Evolutionary conservation across 2,113 vertebrate genomes (phyloP).

Genomic region (Pagrus major): DNA sequence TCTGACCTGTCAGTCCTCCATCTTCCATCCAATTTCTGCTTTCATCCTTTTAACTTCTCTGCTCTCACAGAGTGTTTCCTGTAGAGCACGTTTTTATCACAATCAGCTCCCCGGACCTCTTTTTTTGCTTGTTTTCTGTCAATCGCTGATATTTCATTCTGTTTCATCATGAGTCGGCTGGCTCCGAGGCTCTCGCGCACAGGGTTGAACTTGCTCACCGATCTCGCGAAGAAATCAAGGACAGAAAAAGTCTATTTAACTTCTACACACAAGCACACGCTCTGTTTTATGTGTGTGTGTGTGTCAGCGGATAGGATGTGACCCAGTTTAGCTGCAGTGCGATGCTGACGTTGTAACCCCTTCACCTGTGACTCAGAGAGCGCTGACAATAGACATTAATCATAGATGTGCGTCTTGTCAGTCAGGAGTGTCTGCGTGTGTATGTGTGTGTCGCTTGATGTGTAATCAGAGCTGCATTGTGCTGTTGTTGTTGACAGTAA

Average conservation of each 20-base stretch:
- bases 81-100: constrained; percentile 33
- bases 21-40: constrained; percentile 20
- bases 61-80: not conserved
- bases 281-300: constrained; percentile 1
- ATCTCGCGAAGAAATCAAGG: constrained; percentile 26
- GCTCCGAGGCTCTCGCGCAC: constrained; percentile 24
- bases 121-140: constrained; percentile 42
- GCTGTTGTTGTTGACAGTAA: constrained; percentile 35
- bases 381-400: constrained; percentile 44
- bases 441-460: constrained; percentile 11
- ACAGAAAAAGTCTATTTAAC: constrained; percentile 28
- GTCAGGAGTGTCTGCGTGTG: not conserved
- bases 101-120: constrained; percentile 8
- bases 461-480: constrained; percentile 21
- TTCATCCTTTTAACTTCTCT: constrained; percentile 22
- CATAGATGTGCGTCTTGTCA: constrained; percentile 26
- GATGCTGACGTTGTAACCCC: constrained; percentile 44
- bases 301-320: constrained; percentile 27
- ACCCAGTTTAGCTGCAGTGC: constrained; percentile 52
- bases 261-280: not conserved
- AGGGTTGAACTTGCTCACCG: constrained; percentile 19
- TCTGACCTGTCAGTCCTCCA: constrained; percentile 30
- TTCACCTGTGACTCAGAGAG: constrained; percentile 55
- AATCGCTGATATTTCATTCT: constrained; percentile 67
- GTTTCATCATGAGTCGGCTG: constrained; percentile 69